phyloP scores from a whole-genome alignment of 2,797 vertebrate species.

The Emys orbicularis region DNA sequence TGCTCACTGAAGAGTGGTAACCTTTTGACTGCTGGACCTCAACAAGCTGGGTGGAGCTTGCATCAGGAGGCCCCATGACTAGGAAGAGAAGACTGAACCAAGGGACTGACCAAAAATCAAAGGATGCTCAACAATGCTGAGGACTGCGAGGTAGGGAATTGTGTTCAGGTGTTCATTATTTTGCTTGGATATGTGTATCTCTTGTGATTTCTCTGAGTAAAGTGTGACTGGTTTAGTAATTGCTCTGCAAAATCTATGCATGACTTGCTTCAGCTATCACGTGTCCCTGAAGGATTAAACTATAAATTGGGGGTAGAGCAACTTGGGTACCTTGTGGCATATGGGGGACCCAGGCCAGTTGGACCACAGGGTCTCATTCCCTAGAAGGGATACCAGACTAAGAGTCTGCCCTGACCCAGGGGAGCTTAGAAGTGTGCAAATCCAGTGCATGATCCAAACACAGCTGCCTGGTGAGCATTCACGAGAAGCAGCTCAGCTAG shows the following conservation, averaged over 20 bases:
- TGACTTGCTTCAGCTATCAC: neutral
- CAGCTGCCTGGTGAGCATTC: neutral
- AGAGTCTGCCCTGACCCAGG: neutral
- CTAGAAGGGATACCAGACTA: neutral
- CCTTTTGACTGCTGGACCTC: neutral
- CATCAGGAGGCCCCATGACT: neutral
- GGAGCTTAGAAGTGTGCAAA: fast-evolving
- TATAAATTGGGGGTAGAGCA: neutral
- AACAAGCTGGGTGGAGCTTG: neutral
- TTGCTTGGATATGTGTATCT: neutral
- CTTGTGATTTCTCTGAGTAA: neutral
- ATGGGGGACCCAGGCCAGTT: neutral
- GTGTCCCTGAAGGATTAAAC: too few relatives aligned
- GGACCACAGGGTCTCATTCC: neutral
- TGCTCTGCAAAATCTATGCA: neutral
- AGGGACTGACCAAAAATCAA: neutral
- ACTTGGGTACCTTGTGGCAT: neutral
- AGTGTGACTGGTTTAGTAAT: neutral
- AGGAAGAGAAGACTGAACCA: neutral
- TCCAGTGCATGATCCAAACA: neutral
- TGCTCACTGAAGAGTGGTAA: neutral
- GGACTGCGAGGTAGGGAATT: neutral
- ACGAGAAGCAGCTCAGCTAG: neutral
- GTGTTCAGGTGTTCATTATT: neutral
- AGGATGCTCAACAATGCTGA: neutral